A percentile compares a stretch with the other conserved stretches of the same genome.
Conservation (phyloP, 2,113 vertebrate species). For the Orientallactaga bullata region DNA sequence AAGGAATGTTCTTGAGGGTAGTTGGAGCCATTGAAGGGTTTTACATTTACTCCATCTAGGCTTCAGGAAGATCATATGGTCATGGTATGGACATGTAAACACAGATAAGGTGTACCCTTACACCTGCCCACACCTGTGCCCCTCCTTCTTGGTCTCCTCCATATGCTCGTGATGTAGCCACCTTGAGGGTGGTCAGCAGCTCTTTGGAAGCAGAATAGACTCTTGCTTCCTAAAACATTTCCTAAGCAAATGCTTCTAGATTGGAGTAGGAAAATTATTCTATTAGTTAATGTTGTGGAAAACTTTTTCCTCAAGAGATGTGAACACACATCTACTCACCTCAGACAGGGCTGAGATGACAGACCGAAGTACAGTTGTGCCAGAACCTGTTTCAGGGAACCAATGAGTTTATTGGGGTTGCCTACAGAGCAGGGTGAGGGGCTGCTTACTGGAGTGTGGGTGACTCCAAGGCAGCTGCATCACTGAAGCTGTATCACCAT, state of each 20-base stretch:
- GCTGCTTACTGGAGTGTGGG: too few species aligned
- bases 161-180: background rate
- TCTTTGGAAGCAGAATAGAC: background rate
- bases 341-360: too few species aligned
- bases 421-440: too few species aligned
- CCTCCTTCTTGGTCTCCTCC: background rate
- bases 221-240: background rate
- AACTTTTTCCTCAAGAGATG: too few species aligned
- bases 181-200: background rate
- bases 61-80: background rate
- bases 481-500: too few species aligned
- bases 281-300: background rate
- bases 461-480: too few species aligned
- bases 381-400: too few species aligned
- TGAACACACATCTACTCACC: too few species aligned
- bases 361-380: too few species aligned
- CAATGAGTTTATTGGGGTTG: too few species aligned
- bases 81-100: background rate
- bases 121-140: background rate
- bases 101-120: background rate
- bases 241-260: background rate
- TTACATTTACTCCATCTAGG: background rate
- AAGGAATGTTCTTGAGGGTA: background rate
- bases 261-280: background rate
- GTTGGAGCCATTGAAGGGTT: background rate